Percentiles rank a stretch among this genome's conserved stretches.
phyloP scores from a whole-genome alignment of 2,888 invertebrate species.

The Campoplex capitator region DNA sequence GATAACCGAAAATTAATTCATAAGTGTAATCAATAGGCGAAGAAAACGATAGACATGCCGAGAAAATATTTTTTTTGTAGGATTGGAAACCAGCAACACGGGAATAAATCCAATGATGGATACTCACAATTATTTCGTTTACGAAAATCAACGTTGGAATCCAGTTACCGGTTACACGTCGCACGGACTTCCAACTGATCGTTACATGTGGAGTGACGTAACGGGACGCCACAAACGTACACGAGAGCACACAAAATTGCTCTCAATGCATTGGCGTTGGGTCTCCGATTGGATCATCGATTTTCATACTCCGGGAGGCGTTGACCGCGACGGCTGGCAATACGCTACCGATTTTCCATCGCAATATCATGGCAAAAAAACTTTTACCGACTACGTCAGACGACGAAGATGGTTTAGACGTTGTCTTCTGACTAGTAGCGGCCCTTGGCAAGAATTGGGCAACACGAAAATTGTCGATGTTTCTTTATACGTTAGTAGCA shows the following conservation, averaged over 20 bases:
- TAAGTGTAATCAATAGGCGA: too few relatives aligned
- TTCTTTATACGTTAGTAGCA: constrained; percentile 88
- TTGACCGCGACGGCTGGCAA: constrained; percentile 97
- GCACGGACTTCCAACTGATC: constrained; percentile 93
- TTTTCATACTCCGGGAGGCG: constrained; percentile 94
- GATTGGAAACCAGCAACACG: constrained; percentile 86
- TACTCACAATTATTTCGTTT: constrained; percentile 94
- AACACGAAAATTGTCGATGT: constrained; percentile 93
- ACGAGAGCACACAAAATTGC: constrained; percentile 93
- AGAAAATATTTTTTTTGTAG: constrained; percentile 73
- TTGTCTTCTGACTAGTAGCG: constrained; percentile 92
- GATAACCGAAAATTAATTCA: neutral
- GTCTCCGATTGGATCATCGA: constrained; percentile 97
- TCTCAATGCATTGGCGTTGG: constrained; percentile 96
- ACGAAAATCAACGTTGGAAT: constrained; percentile 98
- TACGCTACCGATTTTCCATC: constrained; percentile 97
- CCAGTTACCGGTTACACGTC: constrained; percentile 95
- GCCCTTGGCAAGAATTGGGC: constrained; percentile 96
- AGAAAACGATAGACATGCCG: neutral
- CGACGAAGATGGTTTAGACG: constrained; percentile 93
- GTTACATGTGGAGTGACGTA: constrained; percentile 96
- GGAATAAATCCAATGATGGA: constrained; percentile 92
- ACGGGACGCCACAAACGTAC: constrained; percentile 93
- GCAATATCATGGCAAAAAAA: constrained; percentile 93
- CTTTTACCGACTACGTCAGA: constrained; percentile 95